A percentile compares a stretch with the other conserved stretches of the same genome.
phyloP scores from a whole-genome alignment of 2,888 invertebrate species.

The Oscheius myriophilus region DNA sequence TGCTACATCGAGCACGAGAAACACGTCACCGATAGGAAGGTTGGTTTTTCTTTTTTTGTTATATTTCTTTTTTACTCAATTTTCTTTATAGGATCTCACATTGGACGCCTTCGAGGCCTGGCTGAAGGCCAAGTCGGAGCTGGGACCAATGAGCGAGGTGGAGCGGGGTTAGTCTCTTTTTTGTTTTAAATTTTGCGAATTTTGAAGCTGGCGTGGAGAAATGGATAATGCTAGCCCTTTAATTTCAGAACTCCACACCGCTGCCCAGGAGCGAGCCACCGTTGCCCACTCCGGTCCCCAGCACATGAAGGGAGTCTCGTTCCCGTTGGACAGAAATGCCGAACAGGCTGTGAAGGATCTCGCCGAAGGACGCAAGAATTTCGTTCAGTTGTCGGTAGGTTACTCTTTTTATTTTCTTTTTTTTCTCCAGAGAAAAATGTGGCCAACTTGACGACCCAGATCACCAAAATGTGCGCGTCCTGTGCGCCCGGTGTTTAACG shows the following conservation, averaged over 20 bases:
- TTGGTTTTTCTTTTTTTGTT: slow-evolving; percentile 12
- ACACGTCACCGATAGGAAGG: slow-evolving; percentile 80
- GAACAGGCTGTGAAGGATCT: slow-evolving; percentile 82
- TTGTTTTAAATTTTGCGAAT: neutral
- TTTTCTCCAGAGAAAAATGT: no score
- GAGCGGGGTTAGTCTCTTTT: slow-evolving; percentile 71
- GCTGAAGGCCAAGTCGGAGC: slow-evolving; percentile 81
- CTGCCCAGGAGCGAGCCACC: slow-evolving; percentile 52
- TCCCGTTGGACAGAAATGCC: slow-evolving; percentile 87
- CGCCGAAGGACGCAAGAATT: slow-evolving; percentile 82
- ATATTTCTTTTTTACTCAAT: slow-evolving; percentile 9
- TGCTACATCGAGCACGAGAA: slow-evolving; percentile 92
- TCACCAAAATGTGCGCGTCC: no score
- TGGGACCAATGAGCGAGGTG: slow-evolving; percentile 84
- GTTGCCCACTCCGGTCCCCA: slow-evolving; percentile 63
- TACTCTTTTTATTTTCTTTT: slow-evolving; percentile 1
- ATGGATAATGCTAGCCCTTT: neutral
- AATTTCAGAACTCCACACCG: slow-evolving; percentile 51
- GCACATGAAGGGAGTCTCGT: slow-evolving; percentile 79
- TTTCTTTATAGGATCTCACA: slow-evolving; percentile 79
- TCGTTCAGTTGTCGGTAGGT: slow-evolving; percentile 83
- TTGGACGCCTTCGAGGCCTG: slow-evolving; percentile 85
- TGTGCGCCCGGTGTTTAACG: no score
- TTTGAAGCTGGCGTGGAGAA: neutral
- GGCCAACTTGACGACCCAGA: no score